These are phyloP conservation scores for Rissa tridactyla DNA, from an alignment of 2,113 vertebrate genomes.

Conservation along the genomic window DNA sequence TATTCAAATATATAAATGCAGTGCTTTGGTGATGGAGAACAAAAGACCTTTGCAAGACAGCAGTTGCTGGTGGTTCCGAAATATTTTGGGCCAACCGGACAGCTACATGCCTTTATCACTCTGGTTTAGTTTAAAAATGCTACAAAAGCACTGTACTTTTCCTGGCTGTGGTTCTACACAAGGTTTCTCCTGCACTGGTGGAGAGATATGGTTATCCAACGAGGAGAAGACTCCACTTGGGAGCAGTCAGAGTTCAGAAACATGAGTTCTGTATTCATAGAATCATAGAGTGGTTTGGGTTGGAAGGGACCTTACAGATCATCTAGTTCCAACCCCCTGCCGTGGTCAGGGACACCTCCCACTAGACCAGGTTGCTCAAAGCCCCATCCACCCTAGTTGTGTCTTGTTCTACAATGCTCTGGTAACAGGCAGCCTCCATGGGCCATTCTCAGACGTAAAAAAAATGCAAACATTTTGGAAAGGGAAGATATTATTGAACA, in stretches of 20 bases:
- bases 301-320: not conserved
- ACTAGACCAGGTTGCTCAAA: too few species aligned
- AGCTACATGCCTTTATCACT: not conserved
- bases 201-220: not conserved
- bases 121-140: not conserved
- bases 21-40: not conserved
- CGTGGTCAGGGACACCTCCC: too few species aligned
- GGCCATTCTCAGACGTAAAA: not conserved
- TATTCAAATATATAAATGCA: not conserved
- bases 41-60: not conserved
- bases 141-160: not conserved
- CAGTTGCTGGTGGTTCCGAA: not conserved
- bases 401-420: not conserved
- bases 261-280: not conserved
- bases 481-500: not conserved
- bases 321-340: not conserved
- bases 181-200: not conserved
- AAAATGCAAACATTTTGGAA: not conserved
- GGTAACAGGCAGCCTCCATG: not conserved
- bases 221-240: not conserved
- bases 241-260: not conserved
- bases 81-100: not conserved
- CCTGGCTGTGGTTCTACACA: not conserved
- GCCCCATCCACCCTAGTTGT: not conserved
- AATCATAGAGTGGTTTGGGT: not conserved